Percentiles rank a stretch among this genome's conserved stretches.
Conservation (phyloP, 2,113 vertebrate genomes). For the Stegostoma tigrinum region DNA sequence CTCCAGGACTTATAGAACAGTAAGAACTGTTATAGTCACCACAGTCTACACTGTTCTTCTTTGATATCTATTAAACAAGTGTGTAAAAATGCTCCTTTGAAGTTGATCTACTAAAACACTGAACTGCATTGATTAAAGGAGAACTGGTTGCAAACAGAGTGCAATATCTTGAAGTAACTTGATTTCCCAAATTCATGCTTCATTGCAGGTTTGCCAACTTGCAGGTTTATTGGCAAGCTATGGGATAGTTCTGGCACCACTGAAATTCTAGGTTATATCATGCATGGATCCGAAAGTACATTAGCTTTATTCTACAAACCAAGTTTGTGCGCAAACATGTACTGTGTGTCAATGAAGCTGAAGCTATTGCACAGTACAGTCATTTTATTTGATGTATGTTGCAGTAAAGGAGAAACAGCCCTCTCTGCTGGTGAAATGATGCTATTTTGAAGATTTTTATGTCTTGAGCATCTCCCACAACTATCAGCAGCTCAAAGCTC, state of each 20-base stretch:
- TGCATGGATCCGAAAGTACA: neutral
- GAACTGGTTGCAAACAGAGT: constrained; percentile 21
- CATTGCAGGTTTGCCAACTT: neutral
- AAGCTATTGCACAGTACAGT: neutral
- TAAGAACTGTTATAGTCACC: constrained; percentile 24
- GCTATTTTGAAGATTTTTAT: neutral
- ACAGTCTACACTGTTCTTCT: constrained; percentile 15
- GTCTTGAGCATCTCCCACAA: neutral
- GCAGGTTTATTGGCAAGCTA: neutral
- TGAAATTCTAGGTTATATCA: neutral
- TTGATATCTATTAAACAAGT: constrained; percentile 35
- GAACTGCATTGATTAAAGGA: constrained; percentile 27
- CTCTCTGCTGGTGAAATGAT: constrained; percentile 8
- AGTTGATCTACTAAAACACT: constrained; percentile 5
- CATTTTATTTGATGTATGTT: neutral
- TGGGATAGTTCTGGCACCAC: neutral
- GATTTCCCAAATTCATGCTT: neutral
- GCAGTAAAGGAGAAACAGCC: constrained; percentile 18
- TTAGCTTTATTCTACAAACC: neutral
- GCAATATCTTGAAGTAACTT: neutral
- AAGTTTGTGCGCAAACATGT: neutral
- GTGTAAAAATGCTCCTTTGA: constrained; percentile 35
- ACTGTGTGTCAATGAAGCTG: neutral
- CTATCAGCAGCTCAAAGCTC: neutral
- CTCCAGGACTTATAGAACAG: constrained; percentile 16